phyloP scores from a whole-genome alignment of 2,113 vertebrate genomes.

The Petrocephalus zakoni region DNA sequence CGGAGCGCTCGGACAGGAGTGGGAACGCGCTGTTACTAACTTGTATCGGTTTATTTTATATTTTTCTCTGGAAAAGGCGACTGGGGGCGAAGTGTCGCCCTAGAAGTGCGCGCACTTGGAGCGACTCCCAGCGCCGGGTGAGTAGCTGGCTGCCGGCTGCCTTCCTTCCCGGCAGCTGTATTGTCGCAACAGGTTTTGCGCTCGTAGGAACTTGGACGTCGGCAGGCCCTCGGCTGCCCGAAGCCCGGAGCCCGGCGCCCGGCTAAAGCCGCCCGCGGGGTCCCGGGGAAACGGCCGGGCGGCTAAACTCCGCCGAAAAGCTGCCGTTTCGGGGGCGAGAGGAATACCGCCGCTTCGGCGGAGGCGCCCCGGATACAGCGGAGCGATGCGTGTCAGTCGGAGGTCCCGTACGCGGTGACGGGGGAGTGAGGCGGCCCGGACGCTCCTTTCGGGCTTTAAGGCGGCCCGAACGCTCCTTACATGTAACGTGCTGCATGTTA shows the following conservation, averaged over 20 bases:
- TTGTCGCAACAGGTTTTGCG: slow-evolving; percentile 60
- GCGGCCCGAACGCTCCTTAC: too few species aligned
- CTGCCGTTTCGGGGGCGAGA: background rate
- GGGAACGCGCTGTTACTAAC: slow-evolving; percentile 21
- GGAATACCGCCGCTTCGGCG: too few species aligned
- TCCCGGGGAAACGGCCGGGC: background rate
- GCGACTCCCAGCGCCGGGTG: slow-evolving; percentile 26
- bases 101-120: background rate
- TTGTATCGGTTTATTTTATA: slow-evolving; percentile 2
- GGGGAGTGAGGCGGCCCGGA: too few species aligned
- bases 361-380: background rate
- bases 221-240: background rate
- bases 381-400: background rate
- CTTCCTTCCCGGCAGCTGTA: slow-evolving; percentile 32
- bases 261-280: background rate
- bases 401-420: too few species aligned
- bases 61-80: background rate
- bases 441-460: too few species aligned
- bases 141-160: slow-evolving; percentile 31
- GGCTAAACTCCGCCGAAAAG: background rate
- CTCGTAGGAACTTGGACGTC: slow-evolving; percentile 27
- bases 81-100: too few species aligned
- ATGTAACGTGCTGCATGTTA: background rate
- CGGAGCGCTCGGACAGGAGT: background rate
- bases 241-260: too few species aligned